Conservation (phyloP, 2,888 invertebrate genomes). For the Macrophya alboannulata region DNA sequence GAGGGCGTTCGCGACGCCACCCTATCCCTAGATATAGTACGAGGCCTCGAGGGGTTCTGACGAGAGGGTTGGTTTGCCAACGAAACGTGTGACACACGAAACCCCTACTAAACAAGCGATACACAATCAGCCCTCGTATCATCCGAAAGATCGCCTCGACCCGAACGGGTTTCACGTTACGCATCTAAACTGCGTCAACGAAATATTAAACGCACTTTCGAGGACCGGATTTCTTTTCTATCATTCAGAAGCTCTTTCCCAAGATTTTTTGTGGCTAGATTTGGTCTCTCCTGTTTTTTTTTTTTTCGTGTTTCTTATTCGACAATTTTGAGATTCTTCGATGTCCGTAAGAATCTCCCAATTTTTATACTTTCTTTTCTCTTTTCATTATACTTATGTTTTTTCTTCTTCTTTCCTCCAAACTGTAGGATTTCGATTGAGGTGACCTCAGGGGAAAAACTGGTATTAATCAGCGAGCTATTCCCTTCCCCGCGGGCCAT, state of each 20-base stretch:
- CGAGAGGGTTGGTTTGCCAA: conserved; percentile 50
- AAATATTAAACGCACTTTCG: conserved; percentile 41
- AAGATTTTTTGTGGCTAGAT: background rate
- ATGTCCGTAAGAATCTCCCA: background rate
- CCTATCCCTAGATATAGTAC: conserved; percentile 29
- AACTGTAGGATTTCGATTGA: background rate
- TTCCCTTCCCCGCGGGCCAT: background rate
- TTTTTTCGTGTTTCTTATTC: background rate
- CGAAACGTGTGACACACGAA: conserved; percentile 48
- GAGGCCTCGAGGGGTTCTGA: conserved; percentile 50
- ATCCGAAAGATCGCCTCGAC: conserved; percentile 43
- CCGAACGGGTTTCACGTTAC: conserved; percentile 27
- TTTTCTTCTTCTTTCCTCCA: background rate
- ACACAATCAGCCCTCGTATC: conserved; percentile 56
- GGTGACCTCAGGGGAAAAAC: conserved; percentile 11
- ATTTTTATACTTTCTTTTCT: background rate
- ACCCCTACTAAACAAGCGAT: conserved; percentile 54
- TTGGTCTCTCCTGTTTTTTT: background rate
- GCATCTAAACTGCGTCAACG: conserved; percentile 50
- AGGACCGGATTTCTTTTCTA: background rate
- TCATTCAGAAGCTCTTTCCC: background rate
- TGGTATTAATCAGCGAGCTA: conserved; percentile 27
- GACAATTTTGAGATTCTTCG: background rate
- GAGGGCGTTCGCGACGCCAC: conserved; percentile 28
- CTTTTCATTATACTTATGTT: background rate